These are phyloP conservation scores for Uropetala carovei DNA, from an alignment of 2,888 invertebrate species.

Conservation along the genomic window DNA sequence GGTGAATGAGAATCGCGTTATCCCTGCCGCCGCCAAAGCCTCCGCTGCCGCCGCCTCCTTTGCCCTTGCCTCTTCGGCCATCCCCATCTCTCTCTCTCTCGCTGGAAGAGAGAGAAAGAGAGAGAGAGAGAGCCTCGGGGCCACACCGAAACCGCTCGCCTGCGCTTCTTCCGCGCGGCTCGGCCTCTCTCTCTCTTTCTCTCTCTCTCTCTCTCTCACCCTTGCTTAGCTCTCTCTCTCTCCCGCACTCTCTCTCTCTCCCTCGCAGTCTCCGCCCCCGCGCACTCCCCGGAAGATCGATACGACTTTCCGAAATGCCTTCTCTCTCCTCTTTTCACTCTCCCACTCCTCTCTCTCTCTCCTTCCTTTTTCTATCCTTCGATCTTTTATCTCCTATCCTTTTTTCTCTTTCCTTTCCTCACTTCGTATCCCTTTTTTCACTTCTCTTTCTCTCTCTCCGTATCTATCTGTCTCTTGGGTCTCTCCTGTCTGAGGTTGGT, in stretches of 20 bases:
- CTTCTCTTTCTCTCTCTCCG: neutral
- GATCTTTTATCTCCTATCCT: neutral
- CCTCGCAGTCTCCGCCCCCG: slow-evolving; percentile 37
- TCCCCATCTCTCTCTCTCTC: slow-evolving; percentile 69
- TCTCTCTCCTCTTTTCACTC: neutral
- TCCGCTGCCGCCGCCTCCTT: slow-evolving; percentile 70
- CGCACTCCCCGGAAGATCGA: slow-evolving; percentile 55
- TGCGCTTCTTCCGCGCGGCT: neutral
- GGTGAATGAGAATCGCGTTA: slow-evolving; percentile 66
- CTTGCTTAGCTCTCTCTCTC: no score
- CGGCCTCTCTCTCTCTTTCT: neutral
- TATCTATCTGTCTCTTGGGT: no score
- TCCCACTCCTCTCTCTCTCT: neutral
- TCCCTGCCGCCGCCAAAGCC: neutral
- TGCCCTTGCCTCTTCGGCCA: slow-evolving; percentile 78
- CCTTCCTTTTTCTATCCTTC: neutral
- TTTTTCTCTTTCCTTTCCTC: neutral
- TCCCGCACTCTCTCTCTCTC: neutral
- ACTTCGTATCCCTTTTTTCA: neutral
- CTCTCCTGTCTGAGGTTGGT: neutral
- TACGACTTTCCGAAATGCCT: slow-evolving; percentile 53
- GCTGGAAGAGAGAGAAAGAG: neutral
- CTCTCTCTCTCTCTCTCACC: neutral
- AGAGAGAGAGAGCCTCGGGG: neutral
- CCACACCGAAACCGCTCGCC: neutral